phyloP scores from a whole-genome alignment of 2,888 invertebrate genomes.

The Drosophila kuntzei region DNA sequence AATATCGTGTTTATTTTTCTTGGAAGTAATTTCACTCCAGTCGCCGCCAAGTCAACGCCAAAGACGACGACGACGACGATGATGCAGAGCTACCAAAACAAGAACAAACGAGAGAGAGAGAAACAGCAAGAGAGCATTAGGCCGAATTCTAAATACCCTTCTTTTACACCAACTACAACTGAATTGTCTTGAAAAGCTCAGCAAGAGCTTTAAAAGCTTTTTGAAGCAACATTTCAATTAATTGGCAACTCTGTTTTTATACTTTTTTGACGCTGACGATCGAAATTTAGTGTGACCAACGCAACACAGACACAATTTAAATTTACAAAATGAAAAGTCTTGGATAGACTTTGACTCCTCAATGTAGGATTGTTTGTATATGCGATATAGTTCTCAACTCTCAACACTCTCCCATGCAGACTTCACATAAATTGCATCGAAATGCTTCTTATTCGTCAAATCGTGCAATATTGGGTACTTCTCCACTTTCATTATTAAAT shows the following conservation, averaged over 20 bases:
- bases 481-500: too few relatives aligned
- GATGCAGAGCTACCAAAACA: conserved; percentile 25
- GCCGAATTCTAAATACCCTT: conserved; percentile 27
- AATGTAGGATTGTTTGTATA: too few relatives aligned
- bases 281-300: too few relatives aligned
- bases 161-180: conserved; percentile 3
- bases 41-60: conserved; percentile 30
- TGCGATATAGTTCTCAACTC: too few relatives aligned
- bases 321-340: too few relatives aligned
- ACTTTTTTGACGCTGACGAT: too few relatives aligned
- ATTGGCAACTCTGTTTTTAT: background rate
- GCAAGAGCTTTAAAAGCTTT: background rate
- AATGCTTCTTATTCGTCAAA: too few relatives aligned
- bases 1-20: conserved; percentile 80
- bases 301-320: too few relatives aligned
- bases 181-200: conserved; percentile 1
- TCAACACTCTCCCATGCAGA: too few relatives aligned
- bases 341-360: too few relatives aligned
- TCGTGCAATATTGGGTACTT: too few relatives aligned
- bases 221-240: background rate
- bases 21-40: conserved; percentile 78
- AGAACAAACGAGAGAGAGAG: conserved; percentile 6
- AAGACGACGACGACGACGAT: conserved; percentile 17
- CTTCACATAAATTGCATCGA: too few relatives aligned
- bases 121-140: background rate